These are phyloP conservation scores for Lacanobia oleracea DNA, from an alignment of 2,888 invertebrate species.

Conservation along the genomic window DNA sequence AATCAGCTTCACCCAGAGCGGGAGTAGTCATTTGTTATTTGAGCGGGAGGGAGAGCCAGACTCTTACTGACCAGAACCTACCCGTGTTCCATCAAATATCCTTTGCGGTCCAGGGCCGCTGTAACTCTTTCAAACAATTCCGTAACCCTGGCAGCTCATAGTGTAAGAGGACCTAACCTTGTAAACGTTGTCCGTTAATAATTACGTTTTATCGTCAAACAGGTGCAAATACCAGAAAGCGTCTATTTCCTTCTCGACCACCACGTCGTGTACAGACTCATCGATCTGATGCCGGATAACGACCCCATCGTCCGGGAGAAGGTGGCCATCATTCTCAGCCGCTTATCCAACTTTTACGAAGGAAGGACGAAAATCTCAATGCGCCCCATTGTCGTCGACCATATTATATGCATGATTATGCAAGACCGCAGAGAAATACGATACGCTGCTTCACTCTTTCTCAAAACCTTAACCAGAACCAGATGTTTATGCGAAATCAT, in stretches of 20 bases:
- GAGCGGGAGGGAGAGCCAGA: not conserved
- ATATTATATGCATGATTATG: slow-evolving; percentile 78
- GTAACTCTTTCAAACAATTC: too few relatives aligned
- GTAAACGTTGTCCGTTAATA: not conserved
- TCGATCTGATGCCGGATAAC: slow-evolving; percentile 78
- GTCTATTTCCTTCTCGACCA: slow-evolving; percentile 81
- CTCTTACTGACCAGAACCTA: not conserved
- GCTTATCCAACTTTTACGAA: slow-evolving; percentile 77
- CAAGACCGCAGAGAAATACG: slow-evolving; percentile 83
- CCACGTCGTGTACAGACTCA: slow-evolving; percentile 81
- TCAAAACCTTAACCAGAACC: slow-evolving; percentile 77
- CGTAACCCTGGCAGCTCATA: too few relatives aligned
- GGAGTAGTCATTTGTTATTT: too few relatives aligned
- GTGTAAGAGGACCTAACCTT: not conserved
- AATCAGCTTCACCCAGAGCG: too few relatives aligned
- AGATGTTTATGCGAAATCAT: slow-evolving; percentile 77
- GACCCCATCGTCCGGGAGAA: slow-evolving; percentile 84
- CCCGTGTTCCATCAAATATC: too few relatives aligned
- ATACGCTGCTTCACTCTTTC: slow-evolving; percentile 81
- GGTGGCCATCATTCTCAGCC: slow-evolving; percentile 78
- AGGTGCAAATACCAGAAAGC: slow-evolving; percentile 85
- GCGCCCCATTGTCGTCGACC: slow-evolving; percentile 74
- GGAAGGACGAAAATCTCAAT: slow-evolving; percentile 79
- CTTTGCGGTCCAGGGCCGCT: too few relatives aligned
- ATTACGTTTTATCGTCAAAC: slow-evolving; percentile 29